A percentile compares a stretch with the other conserved stretches of the same genome.
phyloP scores from a whole-genome alignment of 2,888 invertebrate genomes.

The Crocallis elinguaria region DNA sequence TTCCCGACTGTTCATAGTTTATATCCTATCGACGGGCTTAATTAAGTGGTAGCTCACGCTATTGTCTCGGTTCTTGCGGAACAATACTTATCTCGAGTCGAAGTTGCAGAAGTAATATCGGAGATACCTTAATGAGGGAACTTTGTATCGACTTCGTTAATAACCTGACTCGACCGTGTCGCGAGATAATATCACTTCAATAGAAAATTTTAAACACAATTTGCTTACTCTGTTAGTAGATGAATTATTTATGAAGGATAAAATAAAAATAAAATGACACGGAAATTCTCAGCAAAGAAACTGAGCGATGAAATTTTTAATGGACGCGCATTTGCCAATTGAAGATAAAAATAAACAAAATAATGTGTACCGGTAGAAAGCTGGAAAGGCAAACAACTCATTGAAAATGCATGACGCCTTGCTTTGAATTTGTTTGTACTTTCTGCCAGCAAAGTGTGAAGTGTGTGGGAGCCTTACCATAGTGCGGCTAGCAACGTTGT shows the following conservation, averaged over 20 bases:
- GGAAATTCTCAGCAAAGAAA: slow-evolving; percentile 47
- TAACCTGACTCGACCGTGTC: slow-evolving; percentile 68
- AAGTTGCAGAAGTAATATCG: slow-evolving; percentile 82
- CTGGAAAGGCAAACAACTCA: slow-evolving; percentile 34
- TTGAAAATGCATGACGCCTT: slow-evolving; percentile 34
- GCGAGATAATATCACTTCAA: slow-evolving; percentile 43
- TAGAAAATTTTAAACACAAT: slow-evolving; percentile 27
- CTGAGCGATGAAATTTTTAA: slow-evolving; percentile 52
- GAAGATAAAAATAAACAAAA: slow-evolving; percentile 43
- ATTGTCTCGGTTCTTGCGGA: slow-evolving; percentile 77
- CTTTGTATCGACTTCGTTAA: slow-evolving; percentile 82
- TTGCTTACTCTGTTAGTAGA: slow-evolving; percentile 40
- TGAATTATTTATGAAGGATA: slow-evolving; percentile 34
- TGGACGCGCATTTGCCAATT: slow-evolving; percentile 75
- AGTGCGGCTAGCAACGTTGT: slow-evolving; percentile 83
- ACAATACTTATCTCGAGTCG: slow-evolving; percentile 80
- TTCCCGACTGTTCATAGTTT: slow-evolving; percentile 63
- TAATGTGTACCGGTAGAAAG: slow-evolving; percentile 54
- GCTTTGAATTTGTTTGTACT: slow-evolving; percentile 40
- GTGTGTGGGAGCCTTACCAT: slow-evolving; percentile 77
- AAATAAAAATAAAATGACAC: slow-evolving; percentile 44
- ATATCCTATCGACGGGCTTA: slow-evolving; percentile 70
- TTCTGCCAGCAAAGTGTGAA: slow-evolving; percentile 59
- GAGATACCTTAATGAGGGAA: slow-evolving; percentile 83
- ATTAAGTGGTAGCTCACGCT: slow-evolving; percentile 80